These are phyloP conservation scores for Microchrysa polita DNA, from an alignment of 2,888 invertebrate species.

Conservation along the genomic window DNA sequence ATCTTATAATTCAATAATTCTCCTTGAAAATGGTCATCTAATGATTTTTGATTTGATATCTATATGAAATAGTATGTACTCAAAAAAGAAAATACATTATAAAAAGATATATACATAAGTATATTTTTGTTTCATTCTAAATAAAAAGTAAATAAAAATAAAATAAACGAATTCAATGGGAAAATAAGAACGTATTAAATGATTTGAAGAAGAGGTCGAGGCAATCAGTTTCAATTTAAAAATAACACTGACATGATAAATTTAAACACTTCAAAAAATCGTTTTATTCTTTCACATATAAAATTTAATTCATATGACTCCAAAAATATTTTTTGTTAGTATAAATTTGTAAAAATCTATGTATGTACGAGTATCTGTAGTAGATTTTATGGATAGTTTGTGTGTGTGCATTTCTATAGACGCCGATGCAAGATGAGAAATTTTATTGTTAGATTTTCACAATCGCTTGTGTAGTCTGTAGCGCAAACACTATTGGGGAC, in stretches of 20 bases:
- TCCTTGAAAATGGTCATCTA: neutral
- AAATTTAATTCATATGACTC: constrained; percentile 20
- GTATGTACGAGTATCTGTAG: no score
- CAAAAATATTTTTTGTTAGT: neutral
- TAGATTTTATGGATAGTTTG: neutral
- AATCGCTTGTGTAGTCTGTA: no score
- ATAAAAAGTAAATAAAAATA: neutral
- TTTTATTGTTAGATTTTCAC: neutral
- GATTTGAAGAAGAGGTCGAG: neutral
- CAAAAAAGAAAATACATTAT: no score
- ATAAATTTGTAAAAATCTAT: no score
- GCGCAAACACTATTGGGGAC: neutral
- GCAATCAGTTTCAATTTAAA: neutral
- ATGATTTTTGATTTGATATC: constrained; percentile 14
- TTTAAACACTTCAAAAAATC: constrained; percentile 8
- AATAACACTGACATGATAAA: constrained; percentile 10
- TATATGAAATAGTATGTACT: neutral
- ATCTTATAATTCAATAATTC: constrained; percentile 12
- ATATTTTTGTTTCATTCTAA: neutral
- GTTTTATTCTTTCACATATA: neutral
- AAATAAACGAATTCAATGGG: neutral
- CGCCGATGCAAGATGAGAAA: neutral
- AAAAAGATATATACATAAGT: constrained; percentile 1
- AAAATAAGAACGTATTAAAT: constrained; percentile 6
- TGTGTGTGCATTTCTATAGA: neutral